Percentiles rank a stretch among this genome's conserved stretches.
These are phyloP conservation scores for Neoaliturus tenellus DNA, from an alignment of 2,888 invertebrate species.

Conservation along the genomic window DNA sequence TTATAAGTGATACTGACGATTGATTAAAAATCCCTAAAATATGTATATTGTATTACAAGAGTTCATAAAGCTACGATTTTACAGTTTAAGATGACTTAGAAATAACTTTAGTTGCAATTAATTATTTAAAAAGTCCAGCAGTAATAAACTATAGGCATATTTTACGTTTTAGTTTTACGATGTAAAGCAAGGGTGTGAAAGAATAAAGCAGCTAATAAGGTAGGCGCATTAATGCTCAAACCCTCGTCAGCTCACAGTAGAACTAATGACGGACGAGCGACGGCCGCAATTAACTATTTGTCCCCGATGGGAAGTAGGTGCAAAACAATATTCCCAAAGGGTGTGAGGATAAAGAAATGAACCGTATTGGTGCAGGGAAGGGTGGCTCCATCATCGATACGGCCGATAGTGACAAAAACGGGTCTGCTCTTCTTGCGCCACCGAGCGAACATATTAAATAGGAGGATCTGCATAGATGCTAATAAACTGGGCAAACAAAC, in stretches of 20 bases:
- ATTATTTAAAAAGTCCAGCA: too few species aligned
- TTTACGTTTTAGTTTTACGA: too few species aligned
- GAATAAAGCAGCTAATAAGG: not conserved
- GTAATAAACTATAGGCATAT: too few species aligned
- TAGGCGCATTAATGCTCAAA: not conserved
- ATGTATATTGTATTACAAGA: too few species aligned
- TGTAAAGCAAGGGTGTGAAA: not conserved
- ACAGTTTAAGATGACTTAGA: too few species aligned
- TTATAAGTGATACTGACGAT: too few species aligned
- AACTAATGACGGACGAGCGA: not conserved
- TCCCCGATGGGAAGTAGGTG: conserved; percentile 26
- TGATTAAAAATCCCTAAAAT: too few species aligned
- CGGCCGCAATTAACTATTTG: conserved; percentile 29
- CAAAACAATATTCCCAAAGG: conserved; percentile 50
- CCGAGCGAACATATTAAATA: conserved; percentile 43
- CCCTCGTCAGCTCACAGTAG: not conserved
- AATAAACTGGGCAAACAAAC: conserved; percentile 35
- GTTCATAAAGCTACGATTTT: too few species aligned
- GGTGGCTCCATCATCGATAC: conserved; percentile 34
- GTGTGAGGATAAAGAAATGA: conserved; percentile 5
- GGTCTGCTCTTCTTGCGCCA: conserved; percentile 21
- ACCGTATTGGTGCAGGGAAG: conserved; percentile 7
- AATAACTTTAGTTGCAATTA: too few species aligned
- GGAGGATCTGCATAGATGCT: conserved; percentile 49
- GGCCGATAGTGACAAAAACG: conserved; percentile 41